Base-by-base conservation (phyloP, 2,888 invertebrate species). In the Ochropleura leucogaster region DNA sequence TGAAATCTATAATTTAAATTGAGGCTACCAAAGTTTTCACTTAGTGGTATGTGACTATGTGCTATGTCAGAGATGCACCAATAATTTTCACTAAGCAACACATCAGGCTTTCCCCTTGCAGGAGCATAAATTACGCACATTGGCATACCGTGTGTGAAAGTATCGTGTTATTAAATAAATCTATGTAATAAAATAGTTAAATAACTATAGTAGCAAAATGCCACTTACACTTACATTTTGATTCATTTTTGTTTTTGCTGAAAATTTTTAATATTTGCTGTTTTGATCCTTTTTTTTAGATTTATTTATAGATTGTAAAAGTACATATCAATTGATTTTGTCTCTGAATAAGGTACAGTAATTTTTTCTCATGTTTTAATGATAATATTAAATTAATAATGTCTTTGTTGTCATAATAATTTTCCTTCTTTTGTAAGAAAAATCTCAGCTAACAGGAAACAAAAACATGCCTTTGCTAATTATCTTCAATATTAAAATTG, bases 11-110 rank as follows among this genome's bases (percentile, higher is more conserved):
- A 30, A 42, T 60, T 60, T 63, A 64, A 71, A 80, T 73, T 80
- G 80, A 70, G 68, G 73, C 77, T 77, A 72, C 68, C 71, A 60
- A 60, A 79, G 77, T 82, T 86, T 89, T 89, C 85, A 83, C 87
- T 85, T 71, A 66, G 75, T 85, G 88, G 89, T 87, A 90, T 91
- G 89, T 89, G 84, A 82, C 87, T 87, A 90, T 90, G 89, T 89
- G 84, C 83, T 88, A 85, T 89, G 88, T 91, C 85, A 90, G 92
- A 92, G 90, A 93, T 94, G 93, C 92, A 93, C 91, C 89, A 92
- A 89, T 93, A 93, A 93, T 92, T 94, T 94, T 90, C 90, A 84
- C 77, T 70, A 74, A 72, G 74, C 85, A 82, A 73, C 83, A 85
- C 72, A 84, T 77, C 85, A 81, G 77, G 89, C 92, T 92, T 92